Conservation (phyloP, 2,113 vertebrate genomes). For the Oreochromis aureus region DNA sequence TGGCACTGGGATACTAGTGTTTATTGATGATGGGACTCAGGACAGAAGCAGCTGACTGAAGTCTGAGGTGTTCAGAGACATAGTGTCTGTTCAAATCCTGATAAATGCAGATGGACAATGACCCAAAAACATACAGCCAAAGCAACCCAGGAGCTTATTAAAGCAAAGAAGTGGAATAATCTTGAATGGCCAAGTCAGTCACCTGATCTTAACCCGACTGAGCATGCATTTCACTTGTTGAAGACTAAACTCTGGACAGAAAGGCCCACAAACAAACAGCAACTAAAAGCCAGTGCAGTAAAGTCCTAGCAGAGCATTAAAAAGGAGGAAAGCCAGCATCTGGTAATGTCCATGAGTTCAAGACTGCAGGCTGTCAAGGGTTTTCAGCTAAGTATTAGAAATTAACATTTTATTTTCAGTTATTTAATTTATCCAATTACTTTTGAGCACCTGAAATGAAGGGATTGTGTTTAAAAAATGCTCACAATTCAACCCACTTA, state of each 20-base stretch:
- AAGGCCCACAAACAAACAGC: neutral
- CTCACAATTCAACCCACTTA: neutral
- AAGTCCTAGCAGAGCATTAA: neutral
- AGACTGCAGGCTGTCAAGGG: neutral
- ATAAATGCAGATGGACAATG: neutral
- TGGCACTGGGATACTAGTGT: neutral
- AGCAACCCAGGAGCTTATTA: neutral
- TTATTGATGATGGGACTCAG: neutral
- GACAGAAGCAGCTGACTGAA: neutral
- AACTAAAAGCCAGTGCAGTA: neutral
- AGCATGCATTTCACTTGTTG: neutral
- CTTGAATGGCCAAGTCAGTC: neutral
- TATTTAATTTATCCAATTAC: neutral
- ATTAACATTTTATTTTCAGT: neutral
- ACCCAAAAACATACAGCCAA: neutral
- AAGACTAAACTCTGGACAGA: neutral
- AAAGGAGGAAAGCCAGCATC: neutral
- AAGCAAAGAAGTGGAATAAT: neutral
- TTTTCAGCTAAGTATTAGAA: neutral
- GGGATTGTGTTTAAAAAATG: neutral
- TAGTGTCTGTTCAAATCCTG: neutral
- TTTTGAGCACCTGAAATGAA: neutral
- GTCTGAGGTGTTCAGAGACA: rapidly evolving
- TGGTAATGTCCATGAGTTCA: neutral
- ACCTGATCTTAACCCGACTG: neutral